phyloP scores from a whole-genome alignment of 1,140 invertebrate species.

The Pissodes strobi region DNA sequence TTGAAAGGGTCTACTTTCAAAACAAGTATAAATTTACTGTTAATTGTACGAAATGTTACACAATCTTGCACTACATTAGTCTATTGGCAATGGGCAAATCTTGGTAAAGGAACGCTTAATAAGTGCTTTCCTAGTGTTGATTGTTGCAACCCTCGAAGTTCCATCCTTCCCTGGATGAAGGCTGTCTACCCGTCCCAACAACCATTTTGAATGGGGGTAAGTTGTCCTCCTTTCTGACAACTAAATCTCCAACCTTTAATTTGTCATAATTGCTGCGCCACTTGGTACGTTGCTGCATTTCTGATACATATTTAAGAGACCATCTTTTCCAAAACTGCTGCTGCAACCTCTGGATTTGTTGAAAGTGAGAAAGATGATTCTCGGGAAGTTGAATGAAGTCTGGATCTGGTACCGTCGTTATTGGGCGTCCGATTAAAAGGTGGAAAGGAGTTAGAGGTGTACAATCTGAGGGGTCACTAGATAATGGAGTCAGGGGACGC shows the following conservation, averaged over 20 bases:
- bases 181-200: constrained; percentile 29
- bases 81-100: too few relatives aligned
- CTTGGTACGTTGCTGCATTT: not conserved
- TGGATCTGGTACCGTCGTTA: constrained; percentile 36
- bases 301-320: not conserved
- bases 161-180: constrained; percentile 34
- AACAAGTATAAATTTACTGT: too few relatives aligned
- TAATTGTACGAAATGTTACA: too few relatives aligned
- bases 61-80: too few relatives aligned
- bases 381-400: constrained; percentile 12
- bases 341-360: not conserved
- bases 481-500: too few relatives aligned
- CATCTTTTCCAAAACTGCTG: too few relatives aligned
- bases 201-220: constrained; percentile 38
- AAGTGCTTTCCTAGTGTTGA: too few relatives aligned
- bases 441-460: constrained; percentile 52
- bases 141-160: too few relatives aligned
- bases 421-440: constrained; percentile 51
- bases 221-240: constrained; percentile 33
- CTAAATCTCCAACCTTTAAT: constrained; percentile 16
- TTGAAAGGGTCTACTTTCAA: too few relatives aligned
- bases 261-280: too few relatives aligned
- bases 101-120: too few relatives aligned
- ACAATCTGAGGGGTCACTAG: constrained; percentile 34
- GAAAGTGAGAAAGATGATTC: constrained; percentile 6